Percentiles rank a stretch among this genome's conserved stretches.
Conservation (phyloP, 2,888 invertebrate species). For the Mamestra brassicae region DNA sequence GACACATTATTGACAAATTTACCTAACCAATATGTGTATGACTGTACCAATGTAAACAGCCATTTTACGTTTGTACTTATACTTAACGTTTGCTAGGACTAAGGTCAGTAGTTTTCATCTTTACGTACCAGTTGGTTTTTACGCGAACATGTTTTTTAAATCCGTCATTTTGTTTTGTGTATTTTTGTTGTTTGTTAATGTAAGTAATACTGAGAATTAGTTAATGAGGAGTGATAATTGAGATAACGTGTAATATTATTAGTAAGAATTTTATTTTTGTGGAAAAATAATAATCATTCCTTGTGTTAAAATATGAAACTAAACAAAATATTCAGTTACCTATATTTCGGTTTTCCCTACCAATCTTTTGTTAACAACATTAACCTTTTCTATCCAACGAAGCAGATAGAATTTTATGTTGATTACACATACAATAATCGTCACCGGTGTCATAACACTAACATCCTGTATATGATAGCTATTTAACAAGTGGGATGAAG, state of each 20-base stretch:
- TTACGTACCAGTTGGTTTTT: slow-evolving; percentile 35
- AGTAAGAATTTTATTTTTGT: too few species aligned
- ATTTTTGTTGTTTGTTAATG: slow-evolving; percentile 65
- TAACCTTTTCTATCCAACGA: slow-evolving; percentile 11
- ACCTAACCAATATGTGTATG: slow-evolving; percentile 39
- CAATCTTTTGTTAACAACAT: background rate
- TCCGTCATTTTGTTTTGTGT: slow-evolving; percentile 64
- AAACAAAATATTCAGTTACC: too few species aligned
- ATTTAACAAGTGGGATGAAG: slow-evolving; percentile 45
- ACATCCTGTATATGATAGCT: slow-evolving; percentile 15
- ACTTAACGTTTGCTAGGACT: slow-evolving; percentile 44
- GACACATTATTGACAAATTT: slow-evolving; percentile 21
- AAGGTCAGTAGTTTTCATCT: slow-evolving; percentile 56
- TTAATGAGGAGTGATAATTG: slow-evolving; percentile 3
- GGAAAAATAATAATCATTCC: background rate
- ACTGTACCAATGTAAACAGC: slow-evolving; percentile 61
- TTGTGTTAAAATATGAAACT: too few species aligned
- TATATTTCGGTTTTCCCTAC: background rate
- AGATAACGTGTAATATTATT: background rate
- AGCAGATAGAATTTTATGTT: slow-evolving; percentile 28
- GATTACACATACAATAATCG: slow-evolving; percentile 47
- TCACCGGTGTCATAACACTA: slow-evolving; percentile 28
- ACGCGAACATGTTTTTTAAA: slow-evolving; percentile 66
- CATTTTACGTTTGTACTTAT: slow-evolving; percentile 58
- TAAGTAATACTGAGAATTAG: slow-evolving; percentile 64